Evolutionary conservation across 2,797 vertebrate genomes (phyloP).

Genomic region (Tenualosa ilisha): DNA sequence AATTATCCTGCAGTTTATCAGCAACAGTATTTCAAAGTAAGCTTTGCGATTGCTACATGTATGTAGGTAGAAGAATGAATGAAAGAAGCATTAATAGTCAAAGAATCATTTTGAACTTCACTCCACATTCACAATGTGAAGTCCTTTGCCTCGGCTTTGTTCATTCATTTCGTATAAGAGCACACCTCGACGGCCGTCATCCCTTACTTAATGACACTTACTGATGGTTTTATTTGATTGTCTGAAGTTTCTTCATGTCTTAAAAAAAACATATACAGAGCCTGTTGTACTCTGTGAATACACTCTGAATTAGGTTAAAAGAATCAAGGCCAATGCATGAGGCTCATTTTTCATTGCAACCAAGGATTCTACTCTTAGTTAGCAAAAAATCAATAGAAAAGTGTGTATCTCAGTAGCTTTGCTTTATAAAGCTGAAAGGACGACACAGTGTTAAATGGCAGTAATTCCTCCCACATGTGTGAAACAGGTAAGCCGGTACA

Average conservation of each 20-base stretch:
- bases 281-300: background rate
- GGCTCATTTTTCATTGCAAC: background rate
- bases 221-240: background rate
- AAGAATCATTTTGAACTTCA: no score
- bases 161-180: no score
- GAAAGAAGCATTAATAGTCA: no score
- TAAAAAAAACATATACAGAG: no score
- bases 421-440: background rate
- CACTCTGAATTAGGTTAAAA: background rate
- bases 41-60: no score
- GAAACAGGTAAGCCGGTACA: constrained; percentile 43
- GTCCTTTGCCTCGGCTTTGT: no score
- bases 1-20: no score
- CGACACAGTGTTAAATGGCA: background rate
- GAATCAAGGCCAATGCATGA: background rate
- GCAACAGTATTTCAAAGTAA: no score
- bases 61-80: no score
- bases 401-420: background rate
- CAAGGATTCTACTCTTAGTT: background rate
- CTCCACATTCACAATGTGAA: no score
- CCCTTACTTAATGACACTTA: no score
- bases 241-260: background rate
- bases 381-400: background rate
- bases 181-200: no score
- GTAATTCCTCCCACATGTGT: constrained; percentile 31